Base-by-base conservation (phyloP, 2,888 invertebrate species). In the Protonemura montana region DNA sequence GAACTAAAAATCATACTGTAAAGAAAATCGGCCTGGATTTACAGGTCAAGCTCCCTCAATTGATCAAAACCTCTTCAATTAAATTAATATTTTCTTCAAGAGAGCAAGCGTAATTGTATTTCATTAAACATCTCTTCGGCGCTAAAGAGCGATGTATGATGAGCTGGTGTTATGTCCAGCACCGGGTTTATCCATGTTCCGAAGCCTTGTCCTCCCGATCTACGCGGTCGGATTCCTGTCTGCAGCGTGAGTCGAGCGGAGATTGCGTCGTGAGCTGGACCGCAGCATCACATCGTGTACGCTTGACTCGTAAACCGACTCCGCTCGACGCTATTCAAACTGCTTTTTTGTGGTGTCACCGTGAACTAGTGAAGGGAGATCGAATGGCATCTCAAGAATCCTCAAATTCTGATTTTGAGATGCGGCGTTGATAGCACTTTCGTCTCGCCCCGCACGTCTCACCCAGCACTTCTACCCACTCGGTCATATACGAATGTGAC, bases 381-480 rank as follows among this genome's bases (percentile, higher is more conserved):
- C 85, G 83, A 83, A 78, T 85, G 87, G 87, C 85, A 87, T 87
- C 87, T 85, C 29, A 83, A 85, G 87, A 87, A 87, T 87, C 76
- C 82, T 27, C 82, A 85, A 85, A 87, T 77, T 83, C 83, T 85
- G 87, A 87, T 84, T 84, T 84, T 26, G 27, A 78, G 76, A 21
- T 2, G 28, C 78, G 6, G 13, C 27, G 59, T 59, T 59, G 6
- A 10, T 59, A 21, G 6, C 59, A 2, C 59, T 59, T 35, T 59
- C 59, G 59, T 59, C 59, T 59, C 59, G 1, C 3, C 59, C 59
- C 59, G 59, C 13, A 10, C 13, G 13, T 59, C 41, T 13, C 5
- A 10, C 59, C 10, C 35, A 35, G 3, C 10, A 10, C 35, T 3
- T 10, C 35, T 35, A 6, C 35, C 5, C 5, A 6, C 35, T 6